Evolutionary conservation across 2,797 vertebrate species (phyloP).

Genomic region (Sus cebifrons): DNA sequence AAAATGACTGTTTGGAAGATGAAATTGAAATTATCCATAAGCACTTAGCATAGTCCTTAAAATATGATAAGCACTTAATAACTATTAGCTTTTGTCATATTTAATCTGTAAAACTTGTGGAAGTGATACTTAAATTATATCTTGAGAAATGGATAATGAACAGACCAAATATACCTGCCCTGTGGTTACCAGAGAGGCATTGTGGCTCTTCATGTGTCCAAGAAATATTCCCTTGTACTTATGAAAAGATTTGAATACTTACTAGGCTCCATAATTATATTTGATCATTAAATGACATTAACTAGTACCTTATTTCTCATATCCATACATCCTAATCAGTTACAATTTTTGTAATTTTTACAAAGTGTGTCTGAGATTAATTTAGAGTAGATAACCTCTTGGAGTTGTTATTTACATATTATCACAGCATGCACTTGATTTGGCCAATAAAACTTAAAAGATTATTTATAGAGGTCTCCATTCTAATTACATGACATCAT

Average conservation of each 20-base stretch:
- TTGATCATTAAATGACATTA: background rate
- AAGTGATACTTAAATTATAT: background rate
- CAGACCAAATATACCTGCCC: background rate
- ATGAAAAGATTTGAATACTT: background rate
- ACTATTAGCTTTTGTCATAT: background rate
- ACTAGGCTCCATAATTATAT: background rate
- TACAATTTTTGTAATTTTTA: background rate
- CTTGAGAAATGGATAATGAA: constrained; percentile 12
- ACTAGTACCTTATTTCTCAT: background rate
- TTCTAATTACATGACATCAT: background rate
- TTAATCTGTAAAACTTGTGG: background rate
- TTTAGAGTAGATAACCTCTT: background rate
- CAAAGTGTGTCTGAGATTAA: background rate
- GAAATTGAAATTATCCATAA: constrained; percentile 17
- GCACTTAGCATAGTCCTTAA: background rate
- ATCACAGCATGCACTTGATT: background rate
- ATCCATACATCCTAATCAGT: background rate
- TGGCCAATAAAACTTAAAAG: background rate
- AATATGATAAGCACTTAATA: background rate
- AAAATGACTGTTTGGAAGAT: background rate
- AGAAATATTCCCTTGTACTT: background rate
- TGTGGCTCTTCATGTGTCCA: background rate
- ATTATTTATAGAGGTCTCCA: background rate
- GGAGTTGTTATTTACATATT: background rate
- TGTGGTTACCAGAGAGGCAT: background rate